Base-by-base conservation (phyloP, 2,113 vertebrate genomes). In the Trichomycterus rosablanca region DNA sequence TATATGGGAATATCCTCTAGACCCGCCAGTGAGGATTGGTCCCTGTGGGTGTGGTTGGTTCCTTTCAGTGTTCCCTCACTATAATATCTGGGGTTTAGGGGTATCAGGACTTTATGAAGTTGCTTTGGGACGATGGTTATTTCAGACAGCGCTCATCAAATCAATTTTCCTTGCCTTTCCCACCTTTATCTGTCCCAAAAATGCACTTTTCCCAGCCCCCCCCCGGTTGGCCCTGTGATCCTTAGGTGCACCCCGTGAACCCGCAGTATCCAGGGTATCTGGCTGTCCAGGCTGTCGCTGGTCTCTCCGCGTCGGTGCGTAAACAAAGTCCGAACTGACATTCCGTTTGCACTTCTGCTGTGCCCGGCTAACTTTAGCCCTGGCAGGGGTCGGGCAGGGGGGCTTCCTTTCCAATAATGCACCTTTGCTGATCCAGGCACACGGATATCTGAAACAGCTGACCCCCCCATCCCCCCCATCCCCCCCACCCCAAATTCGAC, bases 311-410 rank as follows among this genome's bases (percentile, higher is more conserved):
- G 46, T 57, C 61, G 68, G 80, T 67, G 79, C 83, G 67, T 78
- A 71, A 80, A 79, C 81, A 81, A 82, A 69, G 75, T 77, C 88
- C 84, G 67, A 82, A 81, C 83, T 82, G 76, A 65, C 63, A 76
- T 32, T 79, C 88, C 86, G 86, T 87, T 87, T 86, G 86, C 88
- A 84, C 74, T 70, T 78, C 82, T 83, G 78, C 86, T 89, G 81
- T 82, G 82, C 78, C 54, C 39, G 72, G 83, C 87, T 91, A 91
- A 91, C 86, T 91, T 90, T 90, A 88, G 89, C 71, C 74, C 65
- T 64, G 44, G 44, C 24, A n/a, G 28, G 24, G 39, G 10, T 12
- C 4, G 16, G 6, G 34, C 2, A 1, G 64, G 59, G 62, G 84
- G 77, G 86, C 24, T 44, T 44, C 12, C 11, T 24, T 58, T 89